phyloP scores from a whole-genome alignment of 2,113 vertebrate genomes.

The Tachuris rubrigastra region DNA sequence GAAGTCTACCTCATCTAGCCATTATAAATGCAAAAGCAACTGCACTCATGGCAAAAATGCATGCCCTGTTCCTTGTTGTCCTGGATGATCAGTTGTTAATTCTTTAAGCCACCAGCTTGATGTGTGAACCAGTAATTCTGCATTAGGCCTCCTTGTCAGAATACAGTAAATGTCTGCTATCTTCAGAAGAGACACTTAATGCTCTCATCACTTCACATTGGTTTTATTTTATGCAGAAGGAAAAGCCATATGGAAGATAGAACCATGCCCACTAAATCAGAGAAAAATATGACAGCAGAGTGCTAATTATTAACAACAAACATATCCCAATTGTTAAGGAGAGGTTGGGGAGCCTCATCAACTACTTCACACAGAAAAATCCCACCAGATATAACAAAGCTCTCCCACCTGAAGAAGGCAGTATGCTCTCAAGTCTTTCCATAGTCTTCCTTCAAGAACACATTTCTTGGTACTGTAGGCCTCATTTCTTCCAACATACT shows the following conservation, averaged over 20 bases:
- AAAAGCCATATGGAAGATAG: not conserved
- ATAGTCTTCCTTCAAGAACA: not conserved
- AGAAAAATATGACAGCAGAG: not conserved
- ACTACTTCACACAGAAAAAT: not conserved
- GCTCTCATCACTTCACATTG: accelerated
- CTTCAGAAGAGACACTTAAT: not conserved
- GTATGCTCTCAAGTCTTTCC: not conserved
- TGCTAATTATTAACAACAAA: not conserved
- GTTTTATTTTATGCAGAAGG: not conserved
- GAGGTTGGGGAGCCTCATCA: not conserved
- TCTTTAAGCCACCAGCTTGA: not conserved
- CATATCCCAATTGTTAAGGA: not conserved
- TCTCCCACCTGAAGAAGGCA: not conserved
- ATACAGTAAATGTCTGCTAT: not conserved
- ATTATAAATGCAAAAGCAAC: not conserved
- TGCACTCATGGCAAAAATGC: not conserved
- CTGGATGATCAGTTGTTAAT: not conserved
- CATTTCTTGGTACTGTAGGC: not conserved
- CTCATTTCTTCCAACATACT: not conserved
- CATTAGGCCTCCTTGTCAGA: not conserved
- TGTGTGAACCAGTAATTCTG: not conserved
- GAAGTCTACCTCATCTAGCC: not conserved
- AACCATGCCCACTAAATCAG: not conserved
- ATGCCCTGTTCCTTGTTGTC: not conserved
- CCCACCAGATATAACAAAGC: not conserved